Evolutionary conservation across 1,140 invertebrate genomes (phyloP).

Genomic region (Zaprionus inermis): DNA sequence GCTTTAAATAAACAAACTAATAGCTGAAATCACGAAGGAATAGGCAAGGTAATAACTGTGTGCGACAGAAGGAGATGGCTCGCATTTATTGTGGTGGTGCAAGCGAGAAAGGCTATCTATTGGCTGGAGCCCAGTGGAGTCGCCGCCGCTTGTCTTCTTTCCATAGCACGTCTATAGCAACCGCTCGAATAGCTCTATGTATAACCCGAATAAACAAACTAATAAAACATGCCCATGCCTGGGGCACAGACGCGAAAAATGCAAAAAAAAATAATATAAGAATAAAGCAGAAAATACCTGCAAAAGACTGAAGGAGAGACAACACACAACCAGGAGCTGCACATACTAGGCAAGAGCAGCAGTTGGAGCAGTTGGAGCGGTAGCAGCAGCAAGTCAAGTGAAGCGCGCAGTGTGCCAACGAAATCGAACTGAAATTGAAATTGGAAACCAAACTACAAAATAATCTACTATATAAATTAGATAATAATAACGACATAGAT

Average conservation of each 20-base stretch:
- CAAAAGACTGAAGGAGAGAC: conserved; percentile 64
- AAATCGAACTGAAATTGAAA: conserved; percentile 34
- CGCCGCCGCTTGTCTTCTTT: conserved; percentile 36
- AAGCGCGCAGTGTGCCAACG: conserved; percentile 7
- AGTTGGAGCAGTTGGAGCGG: conserved; percentile 14
- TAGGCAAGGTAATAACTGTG: conserved; percentile 45
- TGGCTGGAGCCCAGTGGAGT: neutral
- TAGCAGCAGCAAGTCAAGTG: conserved; percentile 20
- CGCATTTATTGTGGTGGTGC: neutral
- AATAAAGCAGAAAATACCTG: conserved; percentile 40
- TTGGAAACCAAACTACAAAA: conserved; percentile 18
- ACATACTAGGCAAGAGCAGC: neutral
- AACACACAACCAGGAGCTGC: conserved; percentile 32
- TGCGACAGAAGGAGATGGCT: neutral
- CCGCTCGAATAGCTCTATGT: conserved; percentile 65
- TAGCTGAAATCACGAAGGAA: conserved; percentile 73
- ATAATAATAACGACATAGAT: conserved; percentile 28
- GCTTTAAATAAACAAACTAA: conserved; percentile 83
- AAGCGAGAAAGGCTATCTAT: conserved; percentile 28
- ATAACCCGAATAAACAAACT: conserved; percentile 84
- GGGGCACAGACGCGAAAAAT: conserved; percentile 51
- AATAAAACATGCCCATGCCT: conserved; percentile 80
- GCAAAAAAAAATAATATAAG: conserved; percentile 16
- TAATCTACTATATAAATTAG: conserved; percentile 33
- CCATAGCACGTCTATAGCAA: conserved; percentile 69